phyloP scores from a whole-genome alignment of 2,113 vertebrate genomes.

The Gallinago undulata region DNA sequence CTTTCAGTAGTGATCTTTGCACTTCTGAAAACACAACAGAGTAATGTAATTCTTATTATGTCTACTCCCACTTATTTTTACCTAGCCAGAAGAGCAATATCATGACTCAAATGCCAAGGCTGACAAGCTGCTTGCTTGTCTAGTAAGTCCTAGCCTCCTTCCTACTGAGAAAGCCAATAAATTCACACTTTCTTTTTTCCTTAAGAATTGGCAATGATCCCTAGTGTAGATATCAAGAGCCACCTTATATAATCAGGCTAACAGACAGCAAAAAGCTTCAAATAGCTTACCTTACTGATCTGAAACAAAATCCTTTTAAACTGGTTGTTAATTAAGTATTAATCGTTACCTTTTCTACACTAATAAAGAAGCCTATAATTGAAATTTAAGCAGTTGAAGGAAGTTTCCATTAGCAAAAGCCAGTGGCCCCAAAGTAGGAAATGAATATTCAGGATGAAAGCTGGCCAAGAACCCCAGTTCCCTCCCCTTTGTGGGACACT shows the following conservation, averaged over 20 bases:
- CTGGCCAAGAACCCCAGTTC: background rate
- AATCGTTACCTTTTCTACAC: background rate
- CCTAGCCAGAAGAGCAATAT: background rate
- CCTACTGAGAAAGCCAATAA: background rate
- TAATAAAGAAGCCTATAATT: background rate
- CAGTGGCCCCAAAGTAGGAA: background rate
- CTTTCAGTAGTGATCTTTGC: background rate
- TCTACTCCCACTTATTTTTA: background rate
- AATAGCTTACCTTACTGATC: background rate
- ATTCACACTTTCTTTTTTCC: background rate
- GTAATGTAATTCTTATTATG: background rate
- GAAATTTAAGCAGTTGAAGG: background rate
- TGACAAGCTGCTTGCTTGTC: background rate
- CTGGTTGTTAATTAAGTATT: background rate
- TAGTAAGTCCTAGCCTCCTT: background rate
- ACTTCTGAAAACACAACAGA: rapidly evolving
- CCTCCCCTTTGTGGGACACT: background rate
- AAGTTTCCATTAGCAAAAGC: background rate
- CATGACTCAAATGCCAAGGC: background rate
- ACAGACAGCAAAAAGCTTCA: background rate
- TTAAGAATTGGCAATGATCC: background rate
- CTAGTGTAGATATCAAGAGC: background rate
- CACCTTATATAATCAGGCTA: background rate
- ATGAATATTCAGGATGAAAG: background rate
- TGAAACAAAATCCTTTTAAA: background rate